Conservation (phyloP, 2,113 vertebrate species). For the Poecilia latipinna region DNA sequence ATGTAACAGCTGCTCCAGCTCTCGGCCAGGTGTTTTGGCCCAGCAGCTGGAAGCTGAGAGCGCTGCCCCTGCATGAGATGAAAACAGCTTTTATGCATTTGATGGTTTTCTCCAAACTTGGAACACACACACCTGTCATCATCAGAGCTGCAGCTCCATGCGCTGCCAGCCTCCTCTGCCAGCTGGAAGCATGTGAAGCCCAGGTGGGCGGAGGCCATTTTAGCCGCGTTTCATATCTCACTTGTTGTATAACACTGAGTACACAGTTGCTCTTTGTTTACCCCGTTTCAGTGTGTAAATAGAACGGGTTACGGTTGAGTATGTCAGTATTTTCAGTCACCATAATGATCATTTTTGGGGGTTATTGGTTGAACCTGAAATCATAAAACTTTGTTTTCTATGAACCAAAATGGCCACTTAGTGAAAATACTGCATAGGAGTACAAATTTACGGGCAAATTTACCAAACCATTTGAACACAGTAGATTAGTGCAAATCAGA, state of each 20-base stretch:
- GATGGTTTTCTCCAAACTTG: conserved; percentile 24
- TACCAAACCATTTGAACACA: not conserved
- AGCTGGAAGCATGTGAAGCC: conserved; percentile 3
- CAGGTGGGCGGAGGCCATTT: conserved; percentile 3
- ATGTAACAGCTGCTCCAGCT: conserved; percentile 20
- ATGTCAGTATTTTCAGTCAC: not conserved
- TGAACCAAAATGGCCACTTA: not conserved
- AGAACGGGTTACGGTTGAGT: not conserved
- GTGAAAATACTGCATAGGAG: too few relatives aligned
- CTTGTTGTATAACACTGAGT: conserved; percentile 37
- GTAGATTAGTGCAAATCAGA: not conserved
- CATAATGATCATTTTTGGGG: too few relatives aligned
- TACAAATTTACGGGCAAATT: not conserved
- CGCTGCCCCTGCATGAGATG: not conserved
- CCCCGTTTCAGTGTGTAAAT: conserved; percentile 1
- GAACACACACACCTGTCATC: conserved; percentile 30
- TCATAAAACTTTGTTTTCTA: not conserved
- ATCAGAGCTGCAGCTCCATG: not conserved
- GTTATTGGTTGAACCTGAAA: not conserved
- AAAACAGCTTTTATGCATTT: conserved; percentile 47
- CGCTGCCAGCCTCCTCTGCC: not conserved
- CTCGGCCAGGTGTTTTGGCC: conserved; percentile 47
- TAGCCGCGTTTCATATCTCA: conserved; percentile 7
- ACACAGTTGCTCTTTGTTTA: conserved; percentile 42
- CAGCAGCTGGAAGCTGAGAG: not conserved